Percentiles rank a stretch among this genome's conserved stretches.
These are phyloP conservation scores for Trilocha varians DNA, from an alignment of 2,888 invertebrate genomes.

Conservation along the genomic window DNA sequence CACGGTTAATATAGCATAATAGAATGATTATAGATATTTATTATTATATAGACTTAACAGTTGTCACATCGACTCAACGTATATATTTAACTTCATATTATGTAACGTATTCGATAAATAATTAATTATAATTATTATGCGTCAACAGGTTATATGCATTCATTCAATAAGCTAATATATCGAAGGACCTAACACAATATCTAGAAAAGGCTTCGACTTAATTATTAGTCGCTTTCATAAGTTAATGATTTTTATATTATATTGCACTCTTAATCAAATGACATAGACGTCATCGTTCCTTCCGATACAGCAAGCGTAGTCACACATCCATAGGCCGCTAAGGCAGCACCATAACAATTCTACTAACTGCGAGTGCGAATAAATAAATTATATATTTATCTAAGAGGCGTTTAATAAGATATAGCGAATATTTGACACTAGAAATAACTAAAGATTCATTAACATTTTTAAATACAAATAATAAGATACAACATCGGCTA, in stretches of 20 bases:
- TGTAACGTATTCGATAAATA: constrained; percentile 33
- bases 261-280: constrained; percentile 52
- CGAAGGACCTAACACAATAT: constrained; percentile 34
- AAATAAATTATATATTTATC: constrained; percentile 57
- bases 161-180: constrained; percentile 43
- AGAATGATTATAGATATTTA: constrained; percentile 11
- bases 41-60: constrained; percentile 10
- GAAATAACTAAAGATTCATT: constrained; percentile 66
- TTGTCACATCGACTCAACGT: not conserved
- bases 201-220: constrained; percentile 49
- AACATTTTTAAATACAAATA: constrained; percentile 57
- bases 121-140: constrained; percentile 58
- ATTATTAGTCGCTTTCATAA: constrained; percentile 45
- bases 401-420: constrained; percentile 47
- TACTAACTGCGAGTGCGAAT: constrained; percentile 45
- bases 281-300: constrained; percentile 32
- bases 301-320: constrained; percentile 15
- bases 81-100: constrained; percentile 23
- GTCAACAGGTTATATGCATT: constrained; percentile 58
- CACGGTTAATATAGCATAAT: not conserved
- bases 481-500: constrained; percentile 66
- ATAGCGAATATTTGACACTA: constrained; percentile 61
- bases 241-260: constrained; percentile 44
- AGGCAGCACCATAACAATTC: constrained; percentile 12
- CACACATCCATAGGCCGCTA: constrained; percentile 9